These are phyloP conservation scores for Ips nitidus DNA, from an alignment of 1,140 invertebrate species.

Conservation along the genomic window DNA sequence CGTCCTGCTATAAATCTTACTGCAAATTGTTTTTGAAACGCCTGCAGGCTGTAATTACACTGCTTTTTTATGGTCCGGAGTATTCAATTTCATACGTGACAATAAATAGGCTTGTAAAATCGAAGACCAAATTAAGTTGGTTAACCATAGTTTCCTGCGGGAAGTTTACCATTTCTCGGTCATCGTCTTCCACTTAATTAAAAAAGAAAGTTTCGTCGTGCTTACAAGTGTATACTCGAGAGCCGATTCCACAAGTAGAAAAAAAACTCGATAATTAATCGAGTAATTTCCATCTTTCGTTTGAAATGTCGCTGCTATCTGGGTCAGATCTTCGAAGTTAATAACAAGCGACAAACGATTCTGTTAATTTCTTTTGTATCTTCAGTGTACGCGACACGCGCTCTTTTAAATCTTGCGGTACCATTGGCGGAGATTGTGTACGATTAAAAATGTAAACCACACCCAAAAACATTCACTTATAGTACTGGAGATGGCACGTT, in stretches of 20 bases:
- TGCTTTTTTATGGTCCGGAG: no score
- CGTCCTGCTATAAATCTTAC: background rate
- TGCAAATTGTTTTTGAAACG: background rate
- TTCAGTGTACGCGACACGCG: background rate
- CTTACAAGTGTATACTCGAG: background rate
- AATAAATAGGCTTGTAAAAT: no score
- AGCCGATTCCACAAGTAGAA: background rate
- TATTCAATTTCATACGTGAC: no score
- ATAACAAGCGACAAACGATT: background rate
- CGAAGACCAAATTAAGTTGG: no score
- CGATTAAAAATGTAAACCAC: constrained; percentile 5
- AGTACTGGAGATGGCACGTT: background rate
- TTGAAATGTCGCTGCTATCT: background rate
- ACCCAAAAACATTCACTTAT: constrained; percentile 1
- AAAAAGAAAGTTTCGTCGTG: background rate
- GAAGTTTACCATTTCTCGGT: no score
- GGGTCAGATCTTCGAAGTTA: background rate
- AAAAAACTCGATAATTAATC: background rate
- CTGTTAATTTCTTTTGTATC: constrained; percentile 3
- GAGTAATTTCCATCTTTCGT: constrained; percentile 4
- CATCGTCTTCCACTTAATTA: background rate
- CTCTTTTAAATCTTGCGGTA: background rate
- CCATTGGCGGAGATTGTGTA: constrained; percentile 4
- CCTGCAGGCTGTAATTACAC: no score
- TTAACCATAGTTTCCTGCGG: no score